These are phyloP conservation scores for Trachops cirrhosus DNA, from an alignment of 2,797 vertebrate genomes.

Conservation along the genomic window DNA sequence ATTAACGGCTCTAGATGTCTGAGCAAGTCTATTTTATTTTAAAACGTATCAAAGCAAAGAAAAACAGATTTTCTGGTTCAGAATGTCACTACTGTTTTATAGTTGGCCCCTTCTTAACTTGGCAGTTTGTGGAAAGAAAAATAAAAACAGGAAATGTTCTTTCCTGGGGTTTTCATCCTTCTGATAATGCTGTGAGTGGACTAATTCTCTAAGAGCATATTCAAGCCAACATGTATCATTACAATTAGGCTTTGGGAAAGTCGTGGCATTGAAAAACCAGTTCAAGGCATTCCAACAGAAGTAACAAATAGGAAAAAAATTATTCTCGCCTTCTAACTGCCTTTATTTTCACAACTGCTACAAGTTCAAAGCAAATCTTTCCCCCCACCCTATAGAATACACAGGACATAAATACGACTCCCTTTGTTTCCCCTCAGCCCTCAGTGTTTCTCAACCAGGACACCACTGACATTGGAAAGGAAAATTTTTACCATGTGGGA, in stretches of 20 bases:
- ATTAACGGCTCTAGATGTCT: background rate
- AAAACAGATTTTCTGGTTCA: constrained; percentile 58
- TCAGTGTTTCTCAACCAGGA: background rate
- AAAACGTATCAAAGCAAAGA: constrained; percentile 29
- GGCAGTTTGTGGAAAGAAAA: background rate
- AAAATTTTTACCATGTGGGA: background rate
- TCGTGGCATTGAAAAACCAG: background rate
- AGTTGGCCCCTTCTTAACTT: constrained; percentile 43
- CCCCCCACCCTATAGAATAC: background rate
- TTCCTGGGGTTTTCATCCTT: background rate
- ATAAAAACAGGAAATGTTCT: background rate
- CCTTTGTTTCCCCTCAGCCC: background rate
- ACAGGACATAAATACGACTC: background rate
- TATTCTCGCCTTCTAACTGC: background rate
- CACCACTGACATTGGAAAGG: background rate
- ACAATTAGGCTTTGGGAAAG: background rate
- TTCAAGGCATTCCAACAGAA: background rate
- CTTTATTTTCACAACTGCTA: constrained; percentile 6
- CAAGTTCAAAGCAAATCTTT: background rate
- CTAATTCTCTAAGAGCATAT: background rate
- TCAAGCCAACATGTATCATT: background rate
- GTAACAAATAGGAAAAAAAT: background rate
- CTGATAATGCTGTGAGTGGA: background rate
- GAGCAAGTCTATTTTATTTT: background rate
- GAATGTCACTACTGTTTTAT: constrained; percentile 26